Base-by-base conservation (phyloP, 2,113 vertebrate genomes). In the Zosterops lateralis region DNA sequence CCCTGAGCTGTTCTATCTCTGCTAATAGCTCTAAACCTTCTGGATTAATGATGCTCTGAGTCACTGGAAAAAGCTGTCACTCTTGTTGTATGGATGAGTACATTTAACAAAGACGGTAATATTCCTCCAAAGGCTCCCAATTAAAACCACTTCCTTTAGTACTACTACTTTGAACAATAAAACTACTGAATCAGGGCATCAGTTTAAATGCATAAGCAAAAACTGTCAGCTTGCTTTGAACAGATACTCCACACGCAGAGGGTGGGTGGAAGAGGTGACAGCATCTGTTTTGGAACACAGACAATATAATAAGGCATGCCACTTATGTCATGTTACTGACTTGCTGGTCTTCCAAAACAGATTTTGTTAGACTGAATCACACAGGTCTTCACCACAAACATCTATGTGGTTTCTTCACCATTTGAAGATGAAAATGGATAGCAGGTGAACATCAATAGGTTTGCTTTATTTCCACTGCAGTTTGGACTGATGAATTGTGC, bases 261-360 rank as follows among this genome's bases (percentile, higher is more conserved):
- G 53, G 89, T 95, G 91, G 89, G 89, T 92, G 75, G 90, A 86
- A 91, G 44, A 88, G 82, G 87, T 94, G 93, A 87, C 91, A 96
- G 72, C 8, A 3, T 71, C 71, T 92, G 87, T 74, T 94, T 56
- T 56, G 65, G 75, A 87, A 80, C 0, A 0, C 21, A 92, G 84
- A 87, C 64, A 85, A 64, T 54, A 83, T 83, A 87, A 95, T 54
- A 80, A 5, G 5, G 38, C 77, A 51, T 0, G 0, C 28, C 64
- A 74, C 34, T 92, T 87, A 34, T 18, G 22, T 53, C 22, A 2
- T 54, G 40, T 22, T 62, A 71, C 72, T 50, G 36, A 77, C 68
- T 77, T 7, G 4, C 40, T 84, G 50, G 12, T 45, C 40, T 71
- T 71, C 36, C 40, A 67, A 51, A 90, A 47, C 51, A 74, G 67